Evolutionary conservation across 2,888 invertebrate species (phyloP).

Genomic region (Aphodius granarius): DNA sequence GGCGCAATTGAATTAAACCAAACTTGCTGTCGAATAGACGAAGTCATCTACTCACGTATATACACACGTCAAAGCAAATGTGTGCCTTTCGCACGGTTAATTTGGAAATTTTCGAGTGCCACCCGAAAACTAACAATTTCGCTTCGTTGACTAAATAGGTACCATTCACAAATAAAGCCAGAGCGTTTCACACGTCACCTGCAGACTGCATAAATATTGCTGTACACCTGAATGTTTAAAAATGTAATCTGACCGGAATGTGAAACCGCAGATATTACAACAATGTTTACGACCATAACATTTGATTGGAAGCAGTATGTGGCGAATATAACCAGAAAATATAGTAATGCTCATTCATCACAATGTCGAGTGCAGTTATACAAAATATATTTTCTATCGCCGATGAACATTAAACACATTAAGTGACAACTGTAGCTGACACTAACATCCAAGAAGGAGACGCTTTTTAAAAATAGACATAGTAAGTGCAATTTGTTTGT

Average conservation of each 20-base stretch:
- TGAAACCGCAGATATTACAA: neutral
- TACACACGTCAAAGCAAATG: neutral
- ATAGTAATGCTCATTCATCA: neutral
- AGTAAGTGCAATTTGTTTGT: no score
- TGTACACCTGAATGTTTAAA: neutral
- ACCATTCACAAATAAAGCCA: neutral
- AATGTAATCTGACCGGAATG: neutral
- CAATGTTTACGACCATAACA: neutral
- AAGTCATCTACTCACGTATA: neutral
- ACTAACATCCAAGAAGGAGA: no score
- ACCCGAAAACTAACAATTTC: neutral
- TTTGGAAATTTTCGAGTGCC: neutral
- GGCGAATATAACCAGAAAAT: neutral
- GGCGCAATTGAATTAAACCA: constrained; percentile 6
- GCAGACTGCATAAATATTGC: neutral
- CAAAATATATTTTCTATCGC: no score
- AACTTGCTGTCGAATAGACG: constrained; percentile 4
- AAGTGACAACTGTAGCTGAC: no score
- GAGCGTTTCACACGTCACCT: neutral
- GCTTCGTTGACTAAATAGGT: neutral
- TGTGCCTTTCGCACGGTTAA: neutral
- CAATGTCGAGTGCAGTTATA: no score
- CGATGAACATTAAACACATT: no score
- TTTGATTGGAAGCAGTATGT: neutral
- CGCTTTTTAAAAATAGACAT: no score